Percentiles rank a stretch among this genome's conserved stretches.
Conservation (phyloP, 92 coral and sea anemone species). For the Hydrozoanthus gracilis region DNA sequence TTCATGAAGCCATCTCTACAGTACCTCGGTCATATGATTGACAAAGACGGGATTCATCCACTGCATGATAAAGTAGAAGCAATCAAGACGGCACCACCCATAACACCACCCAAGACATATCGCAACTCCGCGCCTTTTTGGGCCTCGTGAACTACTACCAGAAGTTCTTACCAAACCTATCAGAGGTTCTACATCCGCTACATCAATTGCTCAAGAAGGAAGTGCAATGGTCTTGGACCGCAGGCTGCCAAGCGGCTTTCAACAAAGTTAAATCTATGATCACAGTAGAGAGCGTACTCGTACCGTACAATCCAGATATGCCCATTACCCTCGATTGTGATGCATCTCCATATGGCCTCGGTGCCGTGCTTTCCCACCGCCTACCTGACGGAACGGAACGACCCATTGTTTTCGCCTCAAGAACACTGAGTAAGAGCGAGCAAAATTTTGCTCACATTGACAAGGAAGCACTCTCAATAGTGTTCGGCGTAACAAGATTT, state of each 20-base stretch:
- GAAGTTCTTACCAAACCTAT: slow-evolving; percentile 32
- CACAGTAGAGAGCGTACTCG: neutral
- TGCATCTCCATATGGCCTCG: slow-evolving; percentile 22
- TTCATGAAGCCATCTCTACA: neutral
- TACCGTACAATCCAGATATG: neutral
- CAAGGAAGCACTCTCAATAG: slow-evolving; percentile 49
- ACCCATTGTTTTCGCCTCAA: slow-evolving; percentile 34
- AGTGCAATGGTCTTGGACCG: neutral
- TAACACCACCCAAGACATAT: neutral
- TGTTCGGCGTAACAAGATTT: slow-evolving; percentile 40
- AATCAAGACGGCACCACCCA: neutral
- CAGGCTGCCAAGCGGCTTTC: neutral
- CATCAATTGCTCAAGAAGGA: slow-evolving; percentile 37
- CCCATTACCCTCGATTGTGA: slow-evolving; percentile 18
- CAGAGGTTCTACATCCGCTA: slow-evolving; percentile 31
- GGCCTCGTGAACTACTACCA: slow-evolving; percentile 35
- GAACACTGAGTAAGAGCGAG: neutral
- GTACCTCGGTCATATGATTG: too few species aligned
- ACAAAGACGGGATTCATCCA: slow-evolving; percentile 12
- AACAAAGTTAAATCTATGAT: slow-evolving; percentile 22
- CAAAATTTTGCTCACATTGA: slow-evolving; percentile 49
- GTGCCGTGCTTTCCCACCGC: slow-evolving; percentile 61
- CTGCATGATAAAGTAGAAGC: neutral
- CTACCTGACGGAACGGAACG: slow-evolving; percentile 51
- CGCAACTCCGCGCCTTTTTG: neutral